phyloP scores from a whole-genome alignment of 2,113 vertebrate genomes.

The Ophiodon elongatus region DNA sequence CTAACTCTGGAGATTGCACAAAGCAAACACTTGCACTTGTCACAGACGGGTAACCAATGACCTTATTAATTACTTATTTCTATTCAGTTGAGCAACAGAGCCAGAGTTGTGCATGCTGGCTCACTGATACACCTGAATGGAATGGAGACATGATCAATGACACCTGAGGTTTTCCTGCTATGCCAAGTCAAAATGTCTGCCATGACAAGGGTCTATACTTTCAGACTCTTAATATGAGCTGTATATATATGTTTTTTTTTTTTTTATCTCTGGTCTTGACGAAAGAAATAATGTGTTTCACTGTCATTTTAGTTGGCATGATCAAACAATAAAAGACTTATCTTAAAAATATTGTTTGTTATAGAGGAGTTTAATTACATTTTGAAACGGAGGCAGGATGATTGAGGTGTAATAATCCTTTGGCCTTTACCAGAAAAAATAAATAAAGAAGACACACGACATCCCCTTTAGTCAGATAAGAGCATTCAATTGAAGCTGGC shows the following conservation, averaged over 20 bases:
- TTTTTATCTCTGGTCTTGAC: too few relatives aligned
- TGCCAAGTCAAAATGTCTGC: neutral
- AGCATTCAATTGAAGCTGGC: conserved; percentile 1
- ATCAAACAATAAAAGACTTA: neutral
- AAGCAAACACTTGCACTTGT: neutral
- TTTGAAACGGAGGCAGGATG: neutral
- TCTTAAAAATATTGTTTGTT: neutral
- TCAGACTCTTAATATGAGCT: neutral
- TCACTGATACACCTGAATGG: neutral
- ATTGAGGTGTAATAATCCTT: neutral
- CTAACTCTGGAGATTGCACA: neutral
- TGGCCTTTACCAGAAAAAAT: neutral
- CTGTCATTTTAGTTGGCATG: neutral
- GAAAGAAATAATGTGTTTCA: too few relatives aligned
- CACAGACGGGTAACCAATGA: neutral
- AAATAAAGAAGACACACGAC: neutral
- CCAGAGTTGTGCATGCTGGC: neutral
- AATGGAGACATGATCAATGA: neutral
- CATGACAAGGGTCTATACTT: neutral
- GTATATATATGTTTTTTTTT: too few relatives aligned
- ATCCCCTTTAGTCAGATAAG: conserved; percentile 5
- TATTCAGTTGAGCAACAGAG: neutral
- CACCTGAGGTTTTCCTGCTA: neutral
- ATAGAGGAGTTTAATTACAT: conserved; percentile 1
- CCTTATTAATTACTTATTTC: neutral